Evolutionary conservation across 2,113 vertebrate genomes (phyloP).

Genomic region (Rhinoderma darwinii): DNA sequence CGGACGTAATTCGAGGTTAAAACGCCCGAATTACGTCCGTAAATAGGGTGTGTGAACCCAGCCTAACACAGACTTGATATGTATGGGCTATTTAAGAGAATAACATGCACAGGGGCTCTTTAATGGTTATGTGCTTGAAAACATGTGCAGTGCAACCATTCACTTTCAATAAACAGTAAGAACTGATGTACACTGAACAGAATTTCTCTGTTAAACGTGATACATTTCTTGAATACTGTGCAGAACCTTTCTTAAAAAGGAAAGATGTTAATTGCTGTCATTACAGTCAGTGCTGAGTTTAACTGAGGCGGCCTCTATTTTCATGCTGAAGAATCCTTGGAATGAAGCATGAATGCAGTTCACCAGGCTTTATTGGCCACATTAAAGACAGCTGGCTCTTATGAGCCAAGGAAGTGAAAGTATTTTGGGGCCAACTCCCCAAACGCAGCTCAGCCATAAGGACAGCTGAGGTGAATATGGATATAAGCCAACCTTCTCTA

Average conservation of each 20-base stretch:
- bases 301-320: conserved; percentile 32
- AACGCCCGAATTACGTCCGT: too few species aligned
- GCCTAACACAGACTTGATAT: too few species aligned
- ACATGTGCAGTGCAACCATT: not conserved
- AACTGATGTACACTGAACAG: too few species aligned
- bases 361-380: conserved; percentile 15
- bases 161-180: too few species aligned
- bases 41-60: too few species aligned
- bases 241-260: not conserved
- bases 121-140: not conserved
- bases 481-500: not conserved
- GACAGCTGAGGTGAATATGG: conserved; percentile 7
- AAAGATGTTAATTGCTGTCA: not conserved
- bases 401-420: conserved; percentile 50
- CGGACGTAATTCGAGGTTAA: too few species aligned
- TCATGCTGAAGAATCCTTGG: conserved; percentile 29
- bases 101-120: not conserved
- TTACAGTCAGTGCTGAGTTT: not conserved
- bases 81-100: too few species aligned
- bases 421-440: conserved; percentile 20
- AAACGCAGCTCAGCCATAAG: not conserved
- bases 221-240: not conserved
- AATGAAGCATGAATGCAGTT: conserved; percentile 40
- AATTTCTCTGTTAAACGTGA: not conserved
- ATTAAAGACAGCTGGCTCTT: conserved; percentile 52